These are phyloP conservation scores for Platyscapa corneri DNA, from an alignment of 1,140 invertebrate genomes.

Conservation along the genomic window DNA sequence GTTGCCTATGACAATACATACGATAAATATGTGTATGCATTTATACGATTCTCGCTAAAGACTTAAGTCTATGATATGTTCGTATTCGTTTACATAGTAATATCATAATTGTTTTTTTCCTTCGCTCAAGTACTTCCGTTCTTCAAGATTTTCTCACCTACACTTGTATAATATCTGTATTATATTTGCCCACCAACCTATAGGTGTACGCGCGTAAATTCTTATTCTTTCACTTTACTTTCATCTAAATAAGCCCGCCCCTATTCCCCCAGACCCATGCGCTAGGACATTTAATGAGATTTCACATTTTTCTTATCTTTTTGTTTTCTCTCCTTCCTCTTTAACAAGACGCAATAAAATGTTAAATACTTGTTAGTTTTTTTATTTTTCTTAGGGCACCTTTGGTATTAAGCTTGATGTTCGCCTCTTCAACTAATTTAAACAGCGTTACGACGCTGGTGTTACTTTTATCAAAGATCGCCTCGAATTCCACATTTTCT, in stretches of 20 bases:
- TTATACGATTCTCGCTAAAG: slow-evolving; percentile 60
- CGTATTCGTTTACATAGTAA: slow-evolving; percentile 65
- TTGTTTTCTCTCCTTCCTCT: slow-evolving; percentile 32
- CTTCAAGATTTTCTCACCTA: slow-evolving; percentile 34
- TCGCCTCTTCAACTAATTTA: slow-evolving; percentile 60
- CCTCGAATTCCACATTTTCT: slow-evolving; percentile 32
- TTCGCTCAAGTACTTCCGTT: slow-evolving; percentile 47
- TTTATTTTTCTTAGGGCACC: slow-evolving; percentile 73
- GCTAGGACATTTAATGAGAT: slow-evolving; percentile 63
- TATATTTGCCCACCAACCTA: slow-evolving; percentile 1
- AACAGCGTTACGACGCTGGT: slow-evolving; percentile 25
- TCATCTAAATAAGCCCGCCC: slow-evolving; percentile 33
- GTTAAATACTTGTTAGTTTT: slow-evolving; percentile 67
- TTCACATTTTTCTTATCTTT: slow-evolving; percentile 38
- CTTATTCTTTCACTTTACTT: slow-evolving; percentile 18
- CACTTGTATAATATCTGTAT: slow-evolving; percentile 34
- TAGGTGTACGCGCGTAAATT: slow-evolving; percentile 7
- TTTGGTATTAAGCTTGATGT: slow-evolving; percentile 76
- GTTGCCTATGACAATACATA: slow-evolving; percentile 48
- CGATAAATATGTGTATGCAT: slow-evolving; percentile 53
- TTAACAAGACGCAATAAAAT: slow-evolving; percentile 72
- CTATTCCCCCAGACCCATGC: slow-evolving; percentile 19
- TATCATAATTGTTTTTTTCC: slow-evolving; percentile 48
- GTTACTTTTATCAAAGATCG: slow-evolving; percentile 47
- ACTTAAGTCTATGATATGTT: slow-evolving; percentile 73